Evolutionary conservation across 1,140 invertebrate genomes (phyloP), one percentile per base, ranked within the genome.

Genomic region (Ceratosolen solmsi): DNA sequence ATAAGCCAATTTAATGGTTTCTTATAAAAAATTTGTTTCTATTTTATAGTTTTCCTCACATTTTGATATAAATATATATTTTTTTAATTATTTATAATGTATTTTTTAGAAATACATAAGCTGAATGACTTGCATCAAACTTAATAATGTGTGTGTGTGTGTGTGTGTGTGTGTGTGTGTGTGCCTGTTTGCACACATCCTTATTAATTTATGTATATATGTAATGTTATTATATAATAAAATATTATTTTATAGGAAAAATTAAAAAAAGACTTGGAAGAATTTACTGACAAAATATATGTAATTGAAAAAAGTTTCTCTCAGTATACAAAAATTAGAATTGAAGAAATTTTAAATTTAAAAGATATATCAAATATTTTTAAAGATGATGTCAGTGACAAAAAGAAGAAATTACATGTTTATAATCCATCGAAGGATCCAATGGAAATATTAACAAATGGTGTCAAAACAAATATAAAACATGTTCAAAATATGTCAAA

Each of bases 381-480:
- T 46, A 63, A 79, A 41, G 73, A 72, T 76, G n/a, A 82, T 74
- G 1, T 75, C 25, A 54, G 25, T 77, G 22, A 63, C 13, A 49
- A 74, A 30, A 63, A 84, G 36, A 86, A 83, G 36, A 88, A 88
- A 80, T 81, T 92, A 56, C 27, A 90, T 33, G 86, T 91, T 54
- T 82, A 88, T 60, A 30, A 90, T 87, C 83, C 84, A 38, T 85
- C 90, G 0, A 91, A 91, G 85, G 91, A 92, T 87, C 87, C 91
- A 20, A 89, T 85, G 80, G 89, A 91, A 86, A 41, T 90, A 33
- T 80, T 49, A 72, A 51, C 11, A 82, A 56, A 72, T 58, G 49
- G 54, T 46, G 27, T 13, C 7, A 68, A 75, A n/a, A 0, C 20
- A 27, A 1, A 17, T 72, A 0, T 20, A 74, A 46, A 81, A 73